Percentiles rank a stretch among this genome's conserved stretches.
Evolutionary conservation across 2,888 invertebrate genomes (phyloP).

Genomic region (Strigamia crassipes): DNA sequence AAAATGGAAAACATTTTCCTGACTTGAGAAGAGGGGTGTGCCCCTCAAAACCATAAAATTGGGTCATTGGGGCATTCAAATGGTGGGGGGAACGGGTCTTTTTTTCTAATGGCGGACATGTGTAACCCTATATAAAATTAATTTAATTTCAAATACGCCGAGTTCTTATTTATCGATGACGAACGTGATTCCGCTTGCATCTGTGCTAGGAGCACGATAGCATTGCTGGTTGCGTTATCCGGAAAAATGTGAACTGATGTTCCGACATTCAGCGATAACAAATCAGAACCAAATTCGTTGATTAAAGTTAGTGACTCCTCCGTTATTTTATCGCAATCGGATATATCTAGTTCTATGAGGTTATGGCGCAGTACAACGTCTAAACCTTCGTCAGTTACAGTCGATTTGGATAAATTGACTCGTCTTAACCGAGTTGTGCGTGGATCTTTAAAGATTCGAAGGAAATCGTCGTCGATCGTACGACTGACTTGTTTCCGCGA

Average conservation of each 20-base stretch:
- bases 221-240: constrained; percentile 48
- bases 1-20: too few relatives aligned
- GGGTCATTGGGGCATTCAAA: too few relatives aligned
- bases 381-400: constrained; percentile 73
- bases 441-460: constrained; percentile 73
- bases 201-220: neutral
- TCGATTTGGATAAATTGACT: constrained; percentile 72
- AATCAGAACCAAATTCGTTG: constrained; percentile 70
- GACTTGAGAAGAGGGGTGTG: too few relatives aligned
- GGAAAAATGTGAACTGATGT: constrained; percentile 69
- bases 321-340: constrained; percentile 73
- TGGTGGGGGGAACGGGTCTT: too few relatives aligned
- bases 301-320: constrained; percentile 69
- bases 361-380: constrained; percentile 73
- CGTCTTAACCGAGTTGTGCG: constrained; percentile 70
- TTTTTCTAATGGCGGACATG: too few relatives aligned
- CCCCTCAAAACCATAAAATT: too few relatives aligned
- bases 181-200: constrained; percentile 45
- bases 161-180: neutral
- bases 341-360: constrained; percentile 73
- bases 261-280: constrained; percentile 73
- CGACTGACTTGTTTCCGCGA: constrained; percentile 56
- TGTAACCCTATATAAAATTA: too few relatives aligned
- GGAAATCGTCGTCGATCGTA: constrained; percentile 70
- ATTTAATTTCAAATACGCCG: neutral